Evolutionary conservation across 2,888 invertebrate genomes (phyloP), one percentile per base, ranked within the genome.

Genomic region (Eurytoma adleriae): DNA sequence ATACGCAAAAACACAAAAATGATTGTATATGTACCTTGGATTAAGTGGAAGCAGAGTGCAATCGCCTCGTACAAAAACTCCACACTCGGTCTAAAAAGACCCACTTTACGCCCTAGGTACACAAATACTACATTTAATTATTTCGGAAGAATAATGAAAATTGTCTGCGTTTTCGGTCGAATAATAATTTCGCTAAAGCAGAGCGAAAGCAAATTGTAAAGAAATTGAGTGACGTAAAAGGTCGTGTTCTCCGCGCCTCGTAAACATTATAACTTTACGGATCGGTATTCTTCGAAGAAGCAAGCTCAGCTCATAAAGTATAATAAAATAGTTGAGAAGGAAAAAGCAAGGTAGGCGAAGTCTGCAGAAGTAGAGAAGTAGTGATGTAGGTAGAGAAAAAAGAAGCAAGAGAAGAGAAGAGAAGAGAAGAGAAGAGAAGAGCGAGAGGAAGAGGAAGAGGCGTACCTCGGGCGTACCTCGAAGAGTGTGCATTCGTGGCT

Each of bases 211-310:
- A 48, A 67, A 71, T 52, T 20, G 54, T 66, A 74, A 74, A 64
- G 74, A 74, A 79, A 70, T 18, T 79, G 50, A 74, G 74, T 79
- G 69, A 74, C 64, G 69, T 74, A 79, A 50, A 70, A 40, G 18
- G 52, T 12, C 73, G 52, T 62, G 48, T 57, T 57, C 76, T 80
- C 68, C 67, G 40, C 40, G 40, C 75, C 78, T 67, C 72, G 69
- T 72, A 78, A 78, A 78, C 64, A 78, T 78, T 59, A 50, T 66
- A 52, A 66, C 72, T 78, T 72, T 78, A 71, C 61, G 66, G 10
- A 71, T 54, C 10, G 78, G 30, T 24, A 72, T 78, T 78, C 59
- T 59, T 52, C 78, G 72, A 78, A 78, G 67, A 52, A 59, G 66
- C 61, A 27, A 56, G 52, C 59, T 27, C 30, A 71, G 67, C 66